These are phyloP conservation scores for Trisateles emortualis DNA, from an alignment of 2,888 invertebrate species.

Conservation along the genomic window DNA sequence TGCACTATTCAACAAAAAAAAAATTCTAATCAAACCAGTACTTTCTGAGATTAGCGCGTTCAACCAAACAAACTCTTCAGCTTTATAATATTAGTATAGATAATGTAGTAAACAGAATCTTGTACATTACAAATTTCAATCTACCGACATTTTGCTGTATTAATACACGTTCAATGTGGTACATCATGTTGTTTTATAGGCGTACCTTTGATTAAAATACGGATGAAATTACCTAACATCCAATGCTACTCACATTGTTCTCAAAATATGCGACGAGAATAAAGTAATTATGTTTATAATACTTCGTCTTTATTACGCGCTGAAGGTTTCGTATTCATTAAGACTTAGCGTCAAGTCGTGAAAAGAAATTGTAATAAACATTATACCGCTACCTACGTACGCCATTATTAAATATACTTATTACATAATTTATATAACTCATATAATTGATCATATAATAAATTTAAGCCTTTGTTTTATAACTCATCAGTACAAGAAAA, in stretches of 20 bases:
- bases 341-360: conserved; percentile 20
- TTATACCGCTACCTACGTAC: background rate
- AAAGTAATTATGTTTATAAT: conserved; percentile 43
- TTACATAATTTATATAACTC: background rate
- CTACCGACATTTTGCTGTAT: conserved; percentile 23
- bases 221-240: conserved; percentile 44
- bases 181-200: conserved; percentile 40
- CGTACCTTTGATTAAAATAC: conserved; percentile 47
- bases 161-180: conserved; percentile 36
- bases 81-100: too few species aligned
- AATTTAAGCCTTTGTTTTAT: background rate
- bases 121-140: conserved; percentile 38
- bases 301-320: conserved; percentile 31
- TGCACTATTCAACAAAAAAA: too few species aligned
- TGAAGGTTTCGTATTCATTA: conserved; percentile 31
- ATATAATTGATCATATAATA: background rate
- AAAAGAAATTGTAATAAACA: conserved; percentile 21
- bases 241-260: conserved; percentile 45
- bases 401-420: background rate
- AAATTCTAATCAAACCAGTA: too few species aligned
- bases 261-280: conserved; percentile 38
- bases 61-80: too few species aligned
- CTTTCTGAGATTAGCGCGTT: too few species aligned
- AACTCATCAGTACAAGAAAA: too few species aligned
- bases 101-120: too few species aligned